Evolutionary conservation across 2,888 invertebrate genomes (phyloP), one percentile per base, ranked within the genome.

Genomic region (Xanthia icteritia): DNA sequence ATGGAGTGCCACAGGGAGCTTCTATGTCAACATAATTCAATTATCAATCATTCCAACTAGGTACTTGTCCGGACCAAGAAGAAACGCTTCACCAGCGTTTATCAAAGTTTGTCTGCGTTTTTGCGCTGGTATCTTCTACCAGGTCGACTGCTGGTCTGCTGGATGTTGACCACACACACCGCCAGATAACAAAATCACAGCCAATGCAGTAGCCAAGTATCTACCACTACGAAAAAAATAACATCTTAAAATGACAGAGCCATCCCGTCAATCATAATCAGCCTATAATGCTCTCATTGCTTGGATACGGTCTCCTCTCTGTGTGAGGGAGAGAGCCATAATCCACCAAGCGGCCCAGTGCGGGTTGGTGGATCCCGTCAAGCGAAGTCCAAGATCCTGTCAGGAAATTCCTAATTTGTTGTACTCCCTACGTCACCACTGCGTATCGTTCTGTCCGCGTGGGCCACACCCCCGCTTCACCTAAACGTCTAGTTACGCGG

Each of bases 401-500:
- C 51, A 58, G 65, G 9, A 60, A 65, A 65, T 70, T 68, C 58
- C 39, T 63, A 56, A 64, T n/a, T 54, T 63, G 63, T 60, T n/a
- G 42, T 71, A 83, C 67, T 60, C 48, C 48, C 58, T 36, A 74
- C 67, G 84, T 82, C 82, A 79, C n/a, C 42, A 36, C 6, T n/a
- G 71, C 36, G 42, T 65, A 66, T 73, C 42, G n/a, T 39, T 56
- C 54, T 20, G 48, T 42, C 60, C 23, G 75, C 65, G 54, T 54
- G 63, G 63, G 72, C 72, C 70, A 85, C 77, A 70, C 77, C 85
- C 61, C 72, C 73, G 77, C 82, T 56, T 75, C n/a, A 36, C 58
- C 45, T 54, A n/a, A 64, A 61, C 45, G 65, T 81, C 76, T 85
- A 54, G 68, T 63, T 77, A 51, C 27, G 63, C 74, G 72, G 66